A percentile compares a stretch with the other conserved stretches of the same genome.
Evolutionary conservation across 37 sponge, comb jelly and placozoan genomes (phyloP).

Genomic region (Axinella damicornis): DNA sequence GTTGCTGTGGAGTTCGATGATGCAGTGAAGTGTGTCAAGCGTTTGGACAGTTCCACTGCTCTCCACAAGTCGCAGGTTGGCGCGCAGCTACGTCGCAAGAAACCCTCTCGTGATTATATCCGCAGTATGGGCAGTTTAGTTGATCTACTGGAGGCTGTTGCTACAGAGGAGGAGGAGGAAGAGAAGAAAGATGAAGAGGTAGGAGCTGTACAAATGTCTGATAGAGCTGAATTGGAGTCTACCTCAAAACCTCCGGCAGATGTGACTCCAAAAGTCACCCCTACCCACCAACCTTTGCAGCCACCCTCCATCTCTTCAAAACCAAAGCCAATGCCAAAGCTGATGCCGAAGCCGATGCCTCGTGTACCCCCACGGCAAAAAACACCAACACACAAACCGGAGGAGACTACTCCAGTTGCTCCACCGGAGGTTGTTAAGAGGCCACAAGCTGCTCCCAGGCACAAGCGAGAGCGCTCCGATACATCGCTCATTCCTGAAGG

Average conservation of each 20-base stretch:
- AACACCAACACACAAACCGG: background rate
- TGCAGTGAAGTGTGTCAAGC: background rate
- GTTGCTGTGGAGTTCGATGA: conserved; percentile 18
- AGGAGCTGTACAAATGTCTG: no score
- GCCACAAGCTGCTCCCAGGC: no score
- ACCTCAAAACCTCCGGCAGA: background rate
- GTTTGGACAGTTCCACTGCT: conserved; percentile 39
- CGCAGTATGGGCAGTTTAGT: conserved; percentile 17
- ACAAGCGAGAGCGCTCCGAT: no score
- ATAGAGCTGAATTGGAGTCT: no score
- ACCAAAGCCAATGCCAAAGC: conserved; percentile 35
- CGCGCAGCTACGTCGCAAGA: conserved; percentile 13
- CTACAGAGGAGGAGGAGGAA: background rate
- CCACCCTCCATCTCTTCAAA: background rate
- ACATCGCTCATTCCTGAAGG: no score
- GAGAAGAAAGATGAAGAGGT: no score
- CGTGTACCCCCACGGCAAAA: background rate
- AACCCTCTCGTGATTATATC: conserved; percentile 40
- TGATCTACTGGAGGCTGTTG: conserved; percentile 24
- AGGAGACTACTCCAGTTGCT: no score
- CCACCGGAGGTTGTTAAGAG: no score
- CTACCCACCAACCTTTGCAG: background rate
- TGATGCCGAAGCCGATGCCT: conserved; percentile 29
- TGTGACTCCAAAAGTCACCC: no score
- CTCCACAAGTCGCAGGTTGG: conserved; percentile 32